Evolutionary conservation across 2,888 invertebrate species (phyloP), one percentile per base, ranked within the genome.

Genomic region (Athalia rosae): DNA sequence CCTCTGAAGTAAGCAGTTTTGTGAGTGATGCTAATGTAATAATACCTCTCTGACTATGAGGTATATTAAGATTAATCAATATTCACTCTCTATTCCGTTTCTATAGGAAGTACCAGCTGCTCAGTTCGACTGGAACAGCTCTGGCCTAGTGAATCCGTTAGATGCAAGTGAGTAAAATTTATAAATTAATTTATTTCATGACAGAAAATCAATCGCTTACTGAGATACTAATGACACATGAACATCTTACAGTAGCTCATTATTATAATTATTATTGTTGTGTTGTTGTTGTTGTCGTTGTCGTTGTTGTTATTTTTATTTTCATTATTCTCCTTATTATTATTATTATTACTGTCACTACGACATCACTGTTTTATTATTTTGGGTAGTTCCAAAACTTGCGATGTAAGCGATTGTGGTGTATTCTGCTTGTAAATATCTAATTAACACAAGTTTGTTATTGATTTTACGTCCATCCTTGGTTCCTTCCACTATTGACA

Each of bases 121-220:
- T 73, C 93, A 95, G 86, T 95, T 95, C 89, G 95, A 95, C 90
- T 95, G 95, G 95, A 93, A 91, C 84, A 92, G 92, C 84, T 93
- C 94, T 84, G 95, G 95, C 78, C 91, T 95, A 78, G 92, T 93
- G 50, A 95, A 95, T 90, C 95, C 95, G 77, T 90, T 95, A 82
- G 95, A 95, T 89, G 85, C 87, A 81, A 88, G 89, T 89, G 85
- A 88, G 89, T 89, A 86, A 80, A 77, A 15, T 4, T 3, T 28
- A 63, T 50, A 9, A 13, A 28, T 47, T 13, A 13, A 43, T 47
- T 66, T 28, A 28, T 28, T 28, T 28, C 28, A 28, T 28, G 28
- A 28, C 28, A 28, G 28, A 28, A 28, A 28, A 28, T 28, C 28
- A 28, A 28, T 28, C 28, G 28, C 28, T 28, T 28, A 28, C 28